Percentiles rank a stretch among this genome's conserved stretches.
Evolutionary conservation across 1,140 invertebrate species (phyloP).

Genomic region (Panagrolaimus sp.): DNA sequence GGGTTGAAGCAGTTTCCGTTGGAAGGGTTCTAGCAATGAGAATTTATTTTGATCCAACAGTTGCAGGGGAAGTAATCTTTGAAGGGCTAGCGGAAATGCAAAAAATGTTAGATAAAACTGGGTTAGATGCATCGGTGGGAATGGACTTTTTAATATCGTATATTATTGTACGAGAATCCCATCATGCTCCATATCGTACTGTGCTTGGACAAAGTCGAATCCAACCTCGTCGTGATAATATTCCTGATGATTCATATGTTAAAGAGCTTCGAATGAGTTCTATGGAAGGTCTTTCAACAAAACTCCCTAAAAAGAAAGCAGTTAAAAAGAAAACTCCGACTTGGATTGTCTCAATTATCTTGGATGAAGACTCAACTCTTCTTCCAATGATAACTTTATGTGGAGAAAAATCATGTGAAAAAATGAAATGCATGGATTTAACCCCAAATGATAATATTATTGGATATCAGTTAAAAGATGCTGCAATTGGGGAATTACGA

Average conservation of each 20-base stretch:
- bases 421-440: constrained; percentile 27
- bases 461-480: constrained; percentile 30
- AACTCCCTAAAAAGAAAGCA: constrained; percentile 33
- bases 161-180: constrained; percentile 32
- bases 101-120: not conserved
- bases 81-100: constrained; percentile 12
- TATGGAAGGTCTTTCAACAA: constrained; percentile 8
- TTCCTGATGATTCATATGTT: constrained; percentile 19
- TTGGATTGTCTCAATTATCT: constrained; percentile 32
- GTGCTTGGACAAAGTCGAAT: not conserved
- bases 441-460: constrained; percentile 34
- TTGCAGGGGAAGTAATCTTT: constrained; percentile 20
- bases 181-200: constrained; percentile 42
- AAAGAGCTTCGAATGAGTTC: constrained; percentile 31
- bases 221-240: constrained; percentile 10
- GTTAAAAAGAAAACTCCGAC: constrained; percentile 8
- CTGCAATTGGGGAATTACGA: constrained; percentile 17
- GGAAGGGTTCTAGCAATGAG: constrained; percentile 34
- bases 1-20: constrained; percentile 37
- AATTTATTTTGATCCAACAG: constrained; percentile 33
- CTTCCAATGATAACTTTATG: constrained; percentile 34
- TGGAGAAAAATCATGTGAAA: constrained; percentile 17
- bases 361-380: constrained; percentile 31
- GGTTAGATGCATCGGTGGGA: not conserved
- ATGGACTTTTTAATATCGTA: constrained; percentile 24